A percentile compares a stretch with the other conserved stretches of the same genome.
Conservation (phyloP, 2,113 vertebrate species). For the Tachysurus vachellii region DNA sequence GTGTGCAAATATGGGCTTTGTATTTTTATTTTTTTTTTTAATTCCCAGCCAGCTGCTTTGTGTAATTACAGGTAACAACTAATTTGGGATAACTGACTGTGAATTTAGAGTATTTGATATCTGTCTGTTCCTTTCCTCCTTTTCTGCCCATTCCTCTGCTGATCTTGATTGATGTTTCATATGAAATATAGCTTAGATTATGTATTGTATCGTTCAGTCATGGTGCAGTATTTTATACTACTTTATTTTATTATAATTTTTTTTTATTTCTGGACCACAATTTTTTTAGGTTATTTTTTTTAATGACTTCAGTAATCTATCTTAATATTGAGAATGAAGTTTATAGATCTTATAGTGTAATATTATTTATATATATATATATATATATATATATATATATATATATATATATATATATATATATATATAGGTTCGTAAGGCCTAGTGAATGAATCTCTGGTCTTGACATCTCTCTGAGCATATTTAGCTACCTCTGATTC, state of each 20-base stretch:
- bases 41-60: conserved; percentile 16
- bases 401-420: background rate
- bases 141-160: conserved; percentile 38
- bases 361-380: conserved; percentile 5
- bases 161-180: conserved; percentile 45
- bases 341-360: conserved; percentile 27
- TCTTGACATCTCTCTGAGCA: conserved; percentile 41
- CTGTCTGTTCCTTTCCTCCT: conserved; percentile 27
- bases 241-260: background rate
- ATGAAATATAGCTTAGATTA: conserved; percentile 33
- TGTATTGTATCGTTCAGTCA: conserved; percentile 42
- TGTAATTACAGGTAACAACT: conserved; percentile 32
- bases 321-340: conserved; percentile 37
- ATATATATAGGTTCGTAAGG: conserved; percentile 11
- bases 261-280: conserved; percentile 25
- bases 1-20: background rate
- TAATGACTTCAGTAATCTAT: conserved; percentile 38
- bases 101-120: conserved; percentile 50
- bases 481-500: conserved; percentile 56
- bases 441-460: conserved; percentile 37
- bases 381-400: background rate
- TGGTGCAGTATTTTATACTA: conserved; percentile 60
- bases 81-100: conserved; percentile 56
- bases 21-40: background rate
- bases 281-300: conserved; percentile 45